Evolutionary conservation across 1,140 invertebrate species (phyloP).

Genomic region (Anthonomus grandis): DNA sequence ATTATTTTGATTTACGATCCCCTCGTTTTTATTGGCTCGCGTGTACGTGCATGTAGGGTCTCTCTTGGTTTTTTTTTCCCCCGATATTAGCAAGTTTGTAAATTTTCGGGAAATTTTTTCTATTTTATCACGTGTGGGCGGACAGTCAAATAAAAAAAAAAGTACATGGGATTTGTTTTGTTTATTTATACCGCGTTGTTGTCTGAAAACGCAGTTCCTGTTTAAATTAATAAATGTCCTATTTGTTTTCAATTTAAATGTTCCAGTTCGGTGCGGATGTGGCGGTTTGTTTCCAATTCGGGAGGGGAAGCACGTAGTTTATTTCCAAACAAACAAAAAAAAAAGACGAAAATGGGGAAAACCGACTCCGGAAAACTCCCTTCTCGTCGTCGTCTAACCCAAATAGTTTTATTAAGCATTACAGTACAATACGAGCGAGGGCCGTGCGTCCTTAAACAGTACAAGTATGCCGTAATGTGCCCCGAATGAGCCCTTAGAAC

Average conservation of each 20-base stretch:
- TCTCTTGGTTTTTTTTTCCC: too few species aligned
- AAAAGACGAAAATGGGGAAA: too few species aligned
- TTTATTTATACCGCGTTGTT: background rate
- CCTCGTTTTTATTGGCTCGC: too few species aligned
- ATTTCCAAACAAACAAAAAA: too few species aligned
- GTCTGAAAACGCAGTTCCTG: background rate
- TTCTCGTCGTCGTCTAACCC: background rate
- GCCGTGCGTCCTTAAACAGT: constrained; percentile 3
- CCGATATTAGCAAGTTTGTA: too few species aligned
- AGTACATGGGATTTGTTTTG: background rate
- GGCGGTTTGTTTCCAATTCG: too few species aligned
- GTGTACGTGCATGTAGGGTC: too few species aligned
- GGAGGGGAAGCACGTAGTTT: too few species aligned
- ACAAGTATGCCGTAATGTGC: constrained; percentile 15
- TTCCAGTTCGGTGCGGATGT: background rate
- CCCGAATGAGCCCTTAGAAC: constrained; percentile 10
- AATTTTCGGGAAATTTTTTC: too few species aligned
- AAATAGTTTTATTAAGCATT: constrained; percentile 9
- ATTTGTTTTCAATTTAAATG: background rate
- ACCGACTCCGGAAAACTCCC: too few species aligned
- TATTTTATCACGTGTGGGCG: background rate
- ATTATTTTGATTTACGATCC: too few species aligned
- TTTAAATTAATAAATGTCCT: background rate
- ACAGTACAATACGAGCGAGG: background rate
- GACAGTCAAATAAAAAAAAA: background rate